phyloP scores from a whole-genome alignment of 2,888 invertebrate genomes.

The Rhogogaster chlorosoma region DNA sequence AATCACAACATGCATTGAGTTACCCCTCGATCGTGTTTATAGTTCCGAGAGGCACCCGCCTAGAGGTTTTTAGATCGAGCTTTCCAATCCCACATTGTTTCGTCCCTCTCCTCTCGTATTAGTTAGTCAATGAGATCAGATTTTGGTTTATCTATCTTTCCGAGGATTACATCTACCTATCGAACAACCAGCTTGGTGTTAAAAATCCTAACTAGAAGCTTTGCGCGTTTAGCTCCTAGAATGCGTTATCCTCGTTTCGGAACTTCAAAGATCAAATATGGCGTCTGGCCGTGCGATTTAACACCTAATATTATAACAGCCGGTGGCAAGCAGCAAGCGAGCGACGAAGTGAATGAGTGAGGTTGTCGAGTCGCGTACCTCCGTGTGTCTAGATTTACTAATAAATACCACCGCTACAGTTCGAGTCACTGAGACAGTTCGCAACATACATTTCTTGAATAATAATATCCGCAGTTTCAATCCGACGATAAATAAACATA shows the following conservation, averaged over 20 bases:
- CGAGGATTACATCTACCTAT: neutral
- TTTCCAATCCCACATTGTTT: neutral
- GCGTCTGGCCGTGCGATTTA: neutral
- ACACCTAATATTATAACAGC: conserved; percentile 2
- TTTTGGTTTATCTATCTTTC: neutral
- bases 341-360: neutral
- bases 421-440: neutral
- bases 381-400: neutral
- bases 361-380: neutral
- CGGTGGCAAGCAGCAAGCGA: conserved; percentile 2
- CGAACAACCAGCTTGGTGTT: neutral
- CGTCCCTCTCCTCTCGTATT: neutral
- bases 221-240: neutral
- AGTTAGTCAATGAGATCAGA: neutral
- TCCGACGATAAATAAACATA: neutral
- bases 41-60: neutral
- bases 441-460: neutral
- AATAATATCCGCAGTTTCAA: neutral
- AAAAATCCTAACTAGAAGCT: neutral
- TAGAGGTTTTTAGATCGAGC: neutral
- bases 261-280: neutral
- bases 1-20: neutral
- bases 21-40: too few species aligned
- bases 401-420: neutral
- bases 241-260: neutral